These are phyloP conservation scores for Rhynchophorus ferrugineus DNA, from an alignment of 1,140 invertebrate genomes.

Conservation along the genomic window DNA sequence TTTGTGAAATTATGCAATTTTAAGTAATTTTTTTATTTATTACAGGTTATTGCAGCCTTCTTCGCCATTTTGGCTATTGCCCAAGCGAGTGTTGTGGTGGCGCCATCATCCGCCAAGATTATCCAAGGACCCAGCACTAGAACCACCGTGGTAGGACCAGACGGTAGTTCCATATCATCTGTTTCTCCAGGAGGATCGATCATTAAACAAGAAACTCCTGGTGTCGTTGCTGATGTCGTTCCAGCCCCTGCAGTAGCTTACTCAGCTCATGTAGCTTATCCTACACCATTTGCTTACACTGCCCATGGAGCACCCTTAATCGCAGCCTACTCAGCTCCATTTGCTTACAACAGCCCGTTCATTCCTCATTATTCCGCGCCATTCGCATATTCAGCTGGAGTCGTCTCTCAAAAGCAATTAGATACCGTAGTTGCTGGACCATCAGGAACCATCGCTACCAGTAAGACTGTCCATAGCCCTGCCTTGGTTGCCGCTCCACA, in stretches of 20 bases:
- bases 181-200: conserved; percentile 27
- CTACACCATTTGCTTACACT: background rate
- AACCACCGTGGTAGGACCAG: conserved; percentile 28
- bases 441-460: conserved; percentile 1
- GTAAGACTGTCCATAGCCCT: background rate
- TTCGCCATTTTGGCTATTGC: conserved; percentile 14
- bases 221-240: conserved; percentile 12
- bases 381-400: conserved; percentile 1
- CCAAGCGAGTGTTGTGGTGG: conserved; percentile 21
- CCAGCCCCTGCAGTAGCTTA: conserved; percentile 8
- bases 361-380: conserved; percentile 6
- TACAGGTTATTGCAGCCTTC: conserved; percentile 5
- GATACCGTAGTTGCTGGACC: conserved; percentile 4
- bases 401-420: background rate
- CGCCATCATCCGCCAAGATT: conserved; percentile 22
- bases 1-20: too few species aligned
- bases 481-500: background rate
- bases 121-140: conserved; percentile 30
- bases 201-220: conserved; percentile 18
- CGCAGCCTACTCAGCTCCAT: conserved; percentile 2
- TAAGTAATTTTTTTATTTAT: too few species aligned
- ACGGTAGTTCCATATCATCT: conserved; percentile 28
- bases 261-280: background rate
- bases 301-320: background rate
- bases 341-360: background rate